Evolutionary conservation across 2,113 vertebrate genomes (phyloP), one percentile per base, ranked within the genome.

Genomic region (Burhinus bistriatus): DNA sequence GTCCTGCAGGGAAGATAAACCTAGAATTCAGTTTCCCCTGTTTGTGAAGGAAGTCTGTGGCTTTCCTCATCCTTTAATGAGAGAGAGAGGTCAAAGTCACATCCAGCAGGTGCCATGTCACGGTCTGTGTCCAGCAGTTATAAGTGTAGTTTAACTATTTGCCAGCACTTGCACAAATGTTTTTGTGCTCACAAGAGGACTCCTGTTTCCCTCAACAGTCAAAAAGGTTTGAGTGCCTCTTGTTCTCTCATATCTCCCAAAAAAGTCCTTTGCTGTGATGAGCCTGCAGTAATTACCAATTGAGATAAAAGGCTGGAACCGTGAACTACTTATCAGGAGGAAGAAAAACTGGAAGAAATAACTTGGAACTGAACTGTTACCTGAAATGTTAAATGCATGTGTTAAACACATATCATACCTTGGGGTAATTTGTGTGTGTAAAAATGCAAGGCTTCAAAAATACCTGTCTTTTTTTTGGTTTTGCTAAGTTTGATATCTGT

Each of bases 11-110:
- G 62, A 55, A 95, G 45, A 85, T 59, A 77, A 85, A 44, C 34
- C 15, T 38, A 68, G 54, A 89, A 87, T 89, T 68, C 62, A 26
- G 0, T 72, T 85, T 77, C 42, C 40, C 5, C 30, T 87, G 21
- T 89, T 93, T 85, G 38, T 59, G 38, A 69, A 17, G 81, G 54
- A 87, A 85, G 45, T 62, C 62, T 91, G 44, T 62, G 82, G 61
- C 36, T 84, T 77, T 89, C 44, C 58, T 91, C 51, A 55, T 80
- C 49, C 40, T 87, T 76, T 80, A 40, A 20, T n/a, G 51, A 83
- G 57, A 68, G 58, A 83, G 49, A 71, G 81, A 87, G 85, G 87
- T 95, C 94, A 94, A 93, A 96, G 94, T 93, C 88, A 84, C 85
- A 93, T 90, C 75, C 82, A 93, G 62, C 75, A 27, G 91, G 92